Evolutionary conservation across 1,140 invertebrate genomes (phyloP).

Genomic region (Brachionus rubens): DNA sequence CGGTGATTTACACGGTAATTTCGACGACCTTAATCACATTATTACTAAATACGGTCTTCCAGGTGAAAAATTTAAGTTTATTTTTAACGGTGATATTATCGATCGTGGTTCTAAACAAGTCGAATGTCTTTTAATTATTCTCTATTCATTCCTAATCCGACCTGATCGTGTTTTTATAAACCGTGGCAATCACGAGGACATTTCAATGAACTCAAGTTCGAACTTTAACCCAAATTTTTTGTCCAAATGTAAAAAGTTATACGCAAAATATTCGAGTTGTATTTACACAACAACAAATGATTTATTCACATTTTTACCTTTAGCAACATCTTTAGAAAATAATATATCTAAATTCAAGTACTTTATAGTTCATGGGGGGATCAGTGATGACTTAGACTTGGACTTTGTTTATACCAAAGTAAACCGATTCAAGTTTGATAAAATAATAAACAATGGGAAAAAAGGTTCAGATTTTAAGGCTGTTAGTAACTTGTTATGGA

Average conservation of each 20-base stretch:
- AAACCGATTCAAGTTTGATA: constrained; percentile 2
- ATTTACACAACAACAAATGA: background rate
- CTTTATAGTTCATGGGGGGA: constrained; percentile 35
- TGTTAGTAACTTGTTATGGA: constrained; percentile 22
- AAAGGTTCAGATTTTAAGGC: too few relatives aligned
- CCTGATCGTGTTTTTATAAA: constrained; percentile 37
- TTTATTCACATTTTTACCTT: background rate
- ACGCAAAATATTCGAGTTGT: background rate
- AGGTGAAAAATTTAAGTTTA: background rate
- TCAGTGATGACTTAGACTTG: constrained; percentile 16
- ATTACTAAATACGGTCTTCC: constrained; percentile 31
- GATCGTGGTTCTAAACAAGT: constrained; percentile 23
- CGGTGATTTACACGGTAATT: constrained; percentile 36
- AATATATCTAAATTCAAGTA: background rate
- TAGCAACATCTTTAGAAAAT: constrained; percentile 4
- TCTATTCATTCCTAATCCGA: constrained; percentile 1
- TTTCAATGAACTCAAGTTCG: background rate
- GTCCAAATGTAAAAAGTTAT: background rate
- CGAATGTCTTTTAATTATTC: constrained; percentile 8
- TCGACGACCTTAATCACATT: constrained; percentile 19
- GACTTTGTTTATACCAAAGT: background rate
- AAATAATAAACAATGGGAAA: background rate
- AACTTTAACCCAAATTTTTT: constrained; percentile 13
- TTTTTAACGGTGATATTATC: constrained; percentile 44
- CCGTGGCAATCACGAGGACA: constrained; percentile 46